These are phyloP conservation scores for Scolopax rusticola DNA, from an alignment of 2,797 vertebrate genomes.

Conservation along the genomic window DNA sequence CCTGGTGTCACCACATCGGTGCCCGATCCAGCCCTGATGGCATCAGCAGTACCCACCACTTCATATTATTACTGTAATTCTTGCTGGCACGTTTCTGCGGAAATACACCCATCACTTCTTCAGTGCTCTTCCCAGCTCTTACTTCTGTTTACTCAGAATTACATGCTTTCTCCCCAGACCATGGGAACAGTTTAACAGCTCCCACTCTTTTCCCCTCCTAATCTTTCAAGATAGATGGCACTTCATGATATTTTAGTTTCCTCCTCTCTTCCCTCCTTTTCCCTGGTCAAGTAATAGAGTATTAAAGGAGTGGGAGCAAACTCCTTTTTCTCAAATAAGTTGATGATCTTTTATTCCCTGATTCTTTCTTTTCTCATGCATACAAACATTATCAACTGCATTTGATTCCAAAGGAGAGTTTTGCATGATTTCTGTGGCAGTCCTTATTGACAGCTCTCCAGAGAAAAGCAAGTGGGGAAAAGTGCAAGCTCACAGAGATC, in stretches of 20 bases:
- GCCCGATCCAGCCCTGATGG: neutral
- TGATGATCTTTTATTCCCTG: neutral
- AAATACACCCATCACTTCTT: neutral
- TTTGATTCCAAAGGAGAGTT: neutral
- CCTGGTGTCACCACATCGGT: neutral
- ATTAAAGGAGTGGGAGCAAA: neutral
- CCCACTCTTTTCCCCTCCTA: neutral
- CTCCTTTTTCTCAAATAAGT: neutral
- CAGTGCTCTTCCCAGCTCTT: neutral
- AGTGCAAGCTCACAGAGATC: neutral
- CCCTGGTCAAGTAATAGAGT: neutral
- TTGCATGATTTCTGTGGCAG: neutral
- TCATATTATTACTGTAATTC: neutral
- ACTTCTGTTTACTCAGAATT: neutral
- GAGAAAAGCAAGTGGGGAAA: neutral
- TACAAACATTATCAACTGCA: neutral
- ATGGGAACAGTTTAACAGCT: neutral
- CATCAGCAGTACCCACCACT: neutral
- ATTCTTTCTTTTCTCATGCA: neutral
- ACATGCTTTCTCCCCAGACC: neutral
- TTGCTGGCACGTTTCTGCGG: neutral
- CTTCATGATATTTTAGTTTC: neutral
- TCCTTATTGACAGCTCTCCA: neutral
- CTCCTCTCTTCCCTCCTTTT: neutral
- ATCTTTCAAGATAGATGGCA: neutral